Evolutionary conservation across 2,888 invertebrate genomes (phyloP), one percentile per base, ranked within the genome.

Genomic region (Globia sparganii): DNA sequence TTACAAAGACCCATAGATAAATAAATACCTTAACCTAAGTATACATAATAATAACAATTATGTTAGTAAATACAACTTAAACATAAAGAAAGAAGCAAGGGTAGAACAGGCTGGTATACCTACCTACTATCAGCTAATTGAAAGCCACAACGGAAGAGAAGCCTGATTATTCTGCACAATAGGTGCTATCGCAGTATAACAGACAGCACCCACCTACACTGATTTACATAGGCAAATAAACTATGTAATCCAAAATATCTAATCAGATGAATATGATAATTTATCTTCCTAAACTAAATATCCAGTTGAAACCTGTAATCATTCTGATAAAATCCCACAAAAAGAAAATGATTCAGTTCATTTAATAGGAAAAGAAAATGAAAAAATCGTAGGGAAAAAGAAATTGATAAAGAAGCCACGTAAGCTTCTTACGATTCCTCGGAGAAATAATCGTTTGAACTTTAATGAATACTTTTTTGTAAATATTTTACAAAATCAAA

Each of bases 351-450:
- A 34, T 46, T 25, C 34, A 34, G 37, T 72, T 65, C 13, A 28
- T 34, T 34, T 18, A 67, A 53, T 25, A 53, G 18, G 5, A 40
- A 56, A 53, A 69, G 18, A 59, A 62, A 77, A 77, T 73, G 21
- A 40, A 21, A 66, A 65, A 53, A 72, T 62, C 46, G 18, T 28
- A 58, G 59, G 37, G 18, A 62, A 61, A 64, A 56, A 15, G 25
- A 61, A 77, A 75, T 73, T 80, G 72, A 78, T 77, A 79, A 85
- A 75, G 53, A 69, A 64, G 37, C 25, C 53, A 28, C 15, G 9
- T 53, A 68, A 58, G 40, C n/a, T 67, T 58, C 37, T 34, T 53
- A 53, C n/a, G 34, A 25, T 68, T 18, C 46, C 28, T n/a, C n/a
- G 49, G 58, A 46, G 40, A 53, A 69, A 73, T 73, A 78, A 79